These are phyloP conservation scores for Sebastes oblongus DNA, from an alignment of 2,797 vertebrate species.

Conservation along the genomic window DNA sequence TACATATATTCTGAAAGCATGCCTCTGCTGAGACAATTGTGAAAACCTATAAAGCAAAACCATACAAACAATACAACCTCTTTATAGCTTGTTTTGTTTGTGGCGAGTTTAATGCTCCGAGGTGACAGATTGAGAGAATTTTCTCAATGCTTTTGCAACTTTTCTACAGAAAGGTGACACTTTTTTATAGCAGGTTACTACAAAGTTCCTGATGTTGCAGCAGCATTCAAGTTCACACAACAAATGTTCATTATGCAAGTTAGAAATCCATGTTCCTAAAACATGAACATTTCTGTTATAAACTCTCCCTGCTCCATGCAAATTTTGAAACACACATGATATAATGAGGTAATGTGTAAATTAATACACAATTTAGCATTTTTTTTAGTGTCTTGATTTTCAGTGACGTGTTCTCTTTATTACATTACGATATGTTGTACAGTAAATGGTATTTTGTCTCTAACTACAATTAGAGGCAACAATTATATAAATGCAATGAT, in stretches of 20 bases:
- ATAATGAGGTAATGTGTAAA: not conserved
- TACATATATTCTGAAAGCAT: not conserved
- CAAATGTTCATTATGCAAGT: conserved; percentile 4
- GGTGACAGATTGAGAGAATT: not conserved
- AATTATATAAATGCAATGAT: not conserved
- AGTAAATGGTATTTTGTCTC: not conserved
- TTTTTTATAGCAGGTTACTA: not conserved
- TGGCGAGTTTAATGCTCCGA: not conserved
- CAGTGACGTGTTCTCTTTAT: not conserved
- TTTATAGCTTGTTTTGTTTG: not conserved
- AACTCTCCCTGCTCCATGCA: not conserved
- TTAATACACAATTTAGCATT: not conserved
- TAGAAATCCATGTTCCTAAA: not conserved
- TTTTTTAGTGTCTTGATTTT: not conserved
- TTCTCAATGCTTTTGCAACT: not conserved
- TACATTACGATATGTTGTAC: not conserved
- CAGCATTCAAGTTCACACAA: not conserved
- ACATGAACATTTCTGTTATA: not conserved
- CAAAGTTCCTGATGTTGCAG: not conserved
- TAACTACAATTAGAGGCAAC: not conserved
- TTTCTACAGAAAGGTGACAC: not conserved
- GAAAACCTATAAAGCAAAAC: not conserved
- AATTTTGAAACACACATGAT: not conserved
- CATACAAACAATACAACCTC: not conserved
- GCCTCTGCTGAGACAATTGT: not conserved